Conservation (phyloP, 2,888 invertebrate genomes). For the Ferrisia virgata region DNA sequence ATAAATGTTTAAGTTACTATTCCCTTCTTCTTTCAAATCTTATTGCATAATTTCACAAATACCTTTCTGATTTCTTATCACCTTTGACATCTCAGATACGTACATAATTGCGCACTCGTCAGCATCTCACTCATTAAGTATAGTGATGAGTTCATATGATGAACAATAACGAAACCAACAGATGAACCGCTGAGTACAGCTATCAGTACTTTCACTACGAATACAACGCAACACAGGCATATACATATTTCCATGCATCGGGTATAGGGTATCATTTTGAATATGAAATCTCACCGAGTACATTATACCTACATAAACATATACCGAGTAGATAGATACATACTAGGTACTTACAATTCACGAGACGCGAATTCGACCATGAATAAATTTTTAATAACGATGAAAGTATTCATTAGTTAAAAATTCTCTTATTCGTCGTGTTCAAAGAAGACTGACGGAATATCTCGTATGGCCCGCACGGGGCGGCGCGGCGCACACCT, state of each 20-base stretch:
- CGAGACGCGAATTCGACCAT: not conserved
- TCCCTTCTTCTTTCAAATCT: too few relatives aligned
- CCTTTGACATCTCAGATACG: not conserved
- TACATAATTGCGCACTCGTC: not conserved
- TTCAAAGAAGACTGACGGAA: not conserved
- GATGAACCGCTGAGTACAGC: not conserved
- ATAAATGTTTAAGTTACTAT: too few relatives aligned
- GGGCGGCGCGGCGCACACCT: too few relatives aligned
- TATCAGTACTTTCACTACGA: not conserved
- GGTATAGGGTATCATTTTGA: not conserved
- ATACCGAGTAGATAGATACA: too few relatives aligned
- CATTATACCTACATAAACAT: too few relatives aligned
- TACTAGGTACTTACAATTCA: not conserved
- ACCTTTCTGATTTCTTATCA: not conserved
- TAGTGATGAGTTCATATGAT: too few relatives aligned
- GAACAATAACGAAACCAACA: not conserved
- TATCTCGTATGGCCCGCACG: not conserved
- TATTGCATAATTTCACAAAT: not conserved
- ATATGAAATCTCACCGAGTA: slow-evolving; percentile 4
- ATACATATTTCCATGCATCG: not conserved
- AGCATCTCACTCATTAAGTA: not conserved
- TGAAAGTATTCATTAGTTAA: not conserved
- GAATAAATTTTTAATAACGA: not conserved
- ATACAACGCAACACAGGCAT: not conserved
- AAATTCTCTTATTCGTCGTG: not conserved